Percentiles rank a stretch among this genome's conserved stretches.
Evolutionary conservation across 1,140 invertebrate species (phyloP).

Genomic region (Luehdorfia chinensis): DNA sequence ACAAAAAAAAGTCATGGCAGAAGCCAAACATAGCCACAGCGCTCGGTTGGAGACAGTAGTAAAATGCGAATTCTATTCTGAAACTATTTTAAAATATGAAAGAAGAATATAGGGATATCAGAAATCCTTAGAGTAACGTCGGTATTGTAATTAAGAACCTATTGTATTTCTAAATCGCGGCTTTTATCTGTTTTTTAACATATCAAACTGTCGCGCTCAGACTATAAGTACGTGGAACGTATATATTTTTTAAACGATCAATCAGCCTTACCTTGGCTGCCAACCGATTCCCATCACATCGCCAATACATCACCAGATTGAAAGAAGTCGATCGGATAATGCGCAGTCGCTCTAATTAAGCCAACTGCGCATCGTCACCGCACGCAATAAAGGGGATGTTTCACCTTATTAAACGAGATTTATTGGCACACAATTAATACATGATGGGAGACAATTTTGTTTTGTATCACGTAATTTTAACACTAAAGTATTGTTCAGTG

Average conservation of each 20-base stretch:
- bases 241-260: background rate
- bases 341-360: constrained; percentile 13
- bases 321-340: constrained; percentile 4
- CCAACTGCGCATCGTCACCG: constrained; percentile 11
- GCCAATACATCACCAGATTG: constrained; percentile 8
- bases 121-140: no score
- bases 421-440: constrained; percentile 16
- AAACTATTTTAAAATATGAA: no score
- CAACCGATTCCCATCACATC: background rate
- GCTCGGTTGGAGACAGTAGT: no score
- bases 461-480: constrained; percentile 2
- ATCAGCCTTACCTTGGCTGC: constrained; percentile 14
- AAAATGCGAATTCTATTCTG: no score
- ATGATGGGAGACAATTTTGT: constrained; percentile 7
- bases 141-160: no score
- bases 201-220: no score
- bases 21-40: no score
- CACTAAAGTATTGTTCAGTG: background rate
- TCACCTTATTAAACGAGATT: constrained; percentile 16
- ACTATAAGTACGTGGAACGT: no score
- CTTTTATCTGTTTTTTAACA: no score
- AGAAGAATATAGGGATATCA: no score
- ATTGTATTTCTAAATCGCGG: no score
- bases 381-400: constrained; percentile 17
- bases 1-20: no score